phyloP scores from a whole-genome alignment of 2,888 invertebrate genomes.

The Polietes domitor region DNA sequence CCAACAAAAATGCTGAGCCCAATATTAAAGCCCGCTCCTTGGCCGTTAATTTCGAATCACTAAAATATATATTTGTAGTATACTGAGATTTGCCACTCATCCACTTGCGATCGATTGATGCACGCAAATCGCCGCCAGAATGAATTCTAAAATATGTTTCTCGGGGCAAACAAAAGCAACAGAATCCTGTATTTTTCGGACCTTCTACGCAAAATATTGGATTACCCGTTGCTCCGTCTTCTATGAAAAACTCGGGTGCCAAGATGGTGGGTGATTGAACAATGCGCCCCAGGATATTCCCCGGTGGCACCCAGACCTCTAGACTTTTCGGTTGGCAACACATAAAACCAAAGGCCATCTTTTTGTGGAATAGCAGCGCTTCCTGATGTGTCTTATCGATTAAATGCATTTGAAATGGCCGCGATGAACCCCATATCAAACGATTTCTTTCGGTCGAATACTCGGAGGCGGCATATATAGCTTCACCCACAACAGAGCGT shows the following conservation, averaged over 20 bases:
- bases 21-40: conserved; percentile 90
- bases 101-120: conserved; percentile 87
- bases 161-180: conserved; percentile 81
- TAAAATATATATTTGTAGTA: conserved; percentile 88
- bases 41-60: conserved; percentile 86
- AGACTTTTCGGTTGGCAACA: conserved; percentile 86
- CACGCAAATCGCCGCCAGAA: conserved; percentile 77
- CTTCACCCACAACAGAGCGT: conserved; percentile 87
- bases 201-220: conserved; percentile 87
- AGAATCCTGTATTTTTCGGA: conserved; percentile 83
- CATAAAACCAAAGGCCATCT: conserved; percentile 86
- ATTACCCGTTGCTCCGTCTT: conserved; percentile 84
- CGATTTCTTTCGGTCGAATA: conserved; percentile 84
- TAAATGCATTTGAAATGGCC: conserved; percentile 90
- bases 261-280: conserved; percentile 86
- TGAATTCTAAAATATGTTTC: conserved; percentile 81
- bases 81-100: conserved; percentile 86
- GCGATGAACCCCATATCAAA: conserved; percentile 85
- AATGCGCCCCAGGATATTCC: conserved; percentile 86
- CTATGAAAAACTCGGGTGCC: conserved; percentile 86
- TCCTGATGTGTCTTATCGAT: conserved; percentile 92
- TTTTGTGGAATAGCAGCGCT: conserved; percentile 87
- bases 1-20: conserved; percentile 92
- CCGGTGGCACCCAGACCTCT: conserved; percentile 88
- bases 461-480: conserved; percentile 88